Evolutionary conservation across 2,113 vertebrate species (phyloP).

Genomic region (Collichthys lucidus): DNA sequence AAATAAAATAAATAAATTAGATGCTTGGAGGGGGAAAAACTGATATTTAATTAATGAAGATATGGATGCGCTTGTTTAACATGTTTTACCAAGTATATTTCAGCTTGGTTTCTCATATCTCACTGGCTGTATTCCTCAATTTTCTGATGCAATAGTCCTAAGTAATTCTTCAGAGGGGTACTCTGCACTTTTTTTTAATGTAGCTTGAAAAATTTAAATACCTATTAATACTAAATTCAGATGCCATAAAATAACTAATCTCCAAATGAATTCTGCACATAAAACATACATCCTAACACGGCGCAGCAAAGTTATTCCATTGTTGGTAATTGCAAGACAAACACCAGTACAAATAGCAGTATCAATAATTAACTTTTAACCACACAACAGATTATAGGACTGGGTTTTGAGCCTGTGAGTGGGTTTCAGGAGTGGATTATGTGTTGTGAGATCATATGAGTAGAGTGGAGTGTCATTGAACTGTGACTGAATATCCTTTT

Average conservation of each 20-base stretch:
- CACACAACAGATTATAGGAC: slow-evolving; percentile 31
- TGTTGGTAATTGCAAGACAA: neutral
- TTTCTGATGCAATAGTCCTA: neutral
- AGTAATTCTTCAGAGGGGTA: neutral
- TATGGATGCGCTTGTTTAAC: neutral
- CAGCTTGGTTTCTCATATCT: no score
- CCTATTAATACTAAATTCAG: neutral
- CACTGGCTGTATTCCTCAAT: neutral
- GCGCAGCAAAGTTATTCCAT: neutral
- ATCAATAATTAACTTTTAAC: slow-evolving; percentile 20
- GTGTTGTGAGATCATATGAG: slow-evolving; percentile 51
- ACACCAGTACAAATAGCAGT: neutral
- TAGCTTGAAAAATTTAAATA: no score
- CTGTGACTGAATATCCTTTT: slow-evolving; percentile 60
- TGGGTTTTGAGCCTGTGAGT: slow-evolving; percentile 29
- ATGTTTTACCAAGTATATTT: no score
- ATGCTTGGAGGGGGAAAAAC: neutral
- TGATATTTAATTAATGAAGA: neutral
- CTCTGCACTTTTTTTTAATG: neutral
- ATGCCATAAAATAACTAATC: neutral
- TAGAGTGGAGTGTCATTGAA: slow-evolving; percentile 65
- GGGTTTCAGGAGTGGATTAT: slow-evolving; percentile 60
- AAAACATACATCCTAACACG: neutral
- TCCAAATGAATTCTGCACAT: neutral
- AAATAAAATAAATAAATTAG: no score